phyloP scores from a whole-genome alignment of 2,113 vertebrate species.

The Megaceryle maxima region DNA sequence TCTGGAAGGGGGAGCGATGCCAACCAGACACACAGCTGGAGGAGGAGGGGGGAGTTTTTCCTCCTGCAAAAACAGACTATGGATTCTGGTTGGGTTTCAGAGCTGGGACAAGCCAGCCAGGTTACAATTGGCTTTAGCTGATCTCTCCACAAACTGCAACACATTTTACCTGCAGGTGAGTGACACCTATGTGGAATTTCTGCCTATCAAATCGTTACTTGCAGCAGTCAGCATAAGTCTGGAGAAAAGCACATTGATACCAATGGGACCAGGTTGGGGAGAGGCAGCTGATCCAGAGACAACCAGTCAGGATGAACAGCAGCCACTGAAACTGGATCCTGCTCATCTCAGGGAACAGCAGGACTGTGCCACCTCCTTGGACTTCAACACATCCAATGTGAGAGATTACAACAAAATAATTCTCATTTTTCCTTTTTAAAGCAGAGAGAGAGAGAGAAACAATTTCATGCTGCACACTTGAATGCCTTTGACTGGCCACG shows the following conservation, averaged over 20 bases:
- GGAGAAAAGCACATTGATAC: neutral
- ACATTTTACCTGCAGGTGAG: neutral
- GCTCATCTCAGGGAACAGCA: neutral
- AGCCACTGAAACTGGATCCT: neutral
- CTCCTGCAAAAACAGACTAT: neutral
- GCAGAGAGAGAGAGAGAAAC: too few species aligned
- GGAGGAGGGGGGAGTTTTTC: neutral
- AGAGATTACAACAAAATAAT: neutral
- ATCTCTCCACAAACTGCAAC: neutral
- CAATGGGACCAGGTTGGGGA: neutral
- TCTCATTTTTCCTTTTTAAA: neutral
- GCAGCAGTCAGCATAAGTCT: fast-evolving
- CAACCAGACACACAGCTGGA: neutral
- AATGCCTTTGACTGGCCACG: neutral
- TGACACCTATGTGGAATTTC: neutral
- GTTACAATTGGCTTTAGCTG: neutral
- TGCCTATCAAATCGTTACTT: neutral
- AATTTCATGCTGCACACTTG: fast-evolving
- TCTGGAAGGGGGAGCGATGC: neutral
- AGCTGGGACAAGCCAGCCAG: neutral
- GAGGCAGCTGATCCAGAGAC: neutral
- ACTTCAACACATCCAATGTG: neutral
- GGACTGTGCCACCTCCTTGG: neutral
- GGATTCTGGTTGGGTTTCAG: neutral
- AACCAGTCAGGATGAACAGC: neutral